Evolutionary conservation across 2,113 vertebrate species (phyloP), one percentile per base, ranked within the genome.

Genomic region (Calidris pugnax): DNA sequence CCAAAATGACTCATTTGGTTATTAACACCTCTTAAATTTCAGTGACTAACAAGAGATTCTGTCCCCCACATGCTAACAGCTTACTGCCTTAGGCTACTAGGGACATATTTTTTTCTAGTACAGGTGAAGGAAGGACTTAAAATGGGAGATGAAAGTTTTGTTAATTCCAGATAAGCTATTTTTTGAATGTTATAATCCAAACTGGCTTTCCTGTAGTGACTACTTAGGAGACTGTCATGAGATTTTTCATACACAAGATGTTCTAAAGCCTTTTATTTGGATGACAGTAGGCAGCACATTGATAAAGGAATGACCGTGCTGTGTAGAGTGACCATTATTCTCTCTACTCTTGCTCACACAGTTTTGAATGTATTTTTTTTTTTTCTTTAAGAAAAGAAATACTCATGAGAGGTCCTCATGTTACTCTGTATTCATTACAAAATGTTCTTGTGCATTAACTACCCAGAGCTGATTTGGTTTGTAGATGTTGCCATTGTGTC

Each of bases 261-360:
- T 68, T 95, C 47, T 77, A 43, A 95, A 89, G 56, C 55, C 77
- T 84, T 94, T 95, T 89, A 43, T 87, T 82, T 43, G 87, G 60
- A 39, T 88, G 56, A 59, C 83, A 93, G 57, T 50, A 37, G 76
- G 77, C 81, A 92, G 45, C 48, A 35, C 2, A 2, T 69, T 64
- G 73, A 78, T 74, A 92, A 89, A 94, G 50, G 47, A 67, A 43
- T 51, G 59, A 37, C 76, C 9, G 1, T 33, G 20, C 4, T 0
- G 43, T 73, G 43, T 67, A 45, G 37, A 69, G 33, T 68, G 55
- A 33, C 64, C 4, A 13, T 87, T 90, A 63, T 81, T 84, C 63
- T 95, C 26, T 59, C 56, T 35, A 8, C 26, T 14, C 19, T 85
- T 60, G 43, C 51, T 85, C 69, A 63, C 16, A 20, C 11, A 16